These are phyloP conservation scores for Dromaius novaehollandiae DNA, from an alignment of 2,113 vertebrate genomes.

Conservation along the genomic window DNA sequence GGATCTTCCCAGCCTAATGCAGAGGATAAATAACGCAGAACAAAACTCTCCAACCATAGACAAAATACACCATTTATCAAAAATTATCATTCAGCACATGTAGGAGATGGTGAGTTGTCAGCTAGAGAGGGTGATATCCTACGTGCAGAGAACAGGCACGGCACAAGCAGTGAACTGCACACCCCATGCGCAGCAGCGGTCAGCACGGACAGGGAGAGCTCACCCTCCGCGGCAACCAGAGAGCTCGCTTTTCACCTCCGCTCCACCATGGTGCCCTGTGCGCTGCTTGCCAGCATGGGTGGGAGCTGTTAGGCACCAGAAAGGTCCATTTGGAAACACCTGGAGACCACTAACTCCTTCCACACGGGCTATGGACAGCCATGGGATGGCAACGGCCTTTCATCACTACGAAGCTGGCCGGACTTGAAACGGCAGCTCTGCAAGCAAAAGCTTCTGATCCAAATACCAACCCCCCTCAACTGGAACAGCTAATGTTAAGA, in stretches of 20 bases:
- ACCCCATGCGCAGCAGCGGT: background rate
- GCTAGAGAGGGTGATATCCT: fast-evolving
- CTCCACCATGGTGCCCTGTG: background rate
- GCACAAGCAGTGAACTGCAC: fast-evolving
- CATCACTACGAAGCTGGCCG: conserved; percentile 58
- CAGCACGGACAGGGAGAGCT: background rate
- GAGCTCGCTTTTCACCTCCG: conserved; percentile 29
- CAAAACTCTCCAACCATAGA: background rate
- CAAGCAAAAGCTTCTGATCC: conserved; percentile 37
- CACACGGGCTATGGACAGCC: background rate
- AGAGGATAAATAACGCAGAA: background rate
- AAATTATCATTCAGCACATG: background rate
- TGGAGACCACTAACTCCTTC: conserved; percentile 37
- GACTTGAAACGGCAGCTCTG: conserved; percentile 50
- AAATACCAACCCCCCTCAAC: conserved; percentile 28
- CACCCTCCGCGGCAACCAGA: background rate
- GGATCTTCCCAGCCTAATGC: background rate
- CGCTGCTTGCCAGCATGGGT: background rate
- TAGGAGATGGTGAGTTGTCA: background rate
- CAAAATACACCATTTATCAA: background rate
- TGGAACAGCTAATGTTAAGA: conserved; percentile 42
- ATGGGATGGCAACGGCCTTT: conserved; percentile 49
- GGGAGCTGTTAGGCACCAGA: conserved; percentile 19
- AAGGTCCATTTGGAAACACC: conserved; percentile 45
- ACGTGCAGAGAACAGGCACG: fast-evolving